These are phyloP conservation scores for Oxyteleia sp. DNA, from an alignment of 2,888 invertebrate genomes.

Conservation along the genomic window DNA sequence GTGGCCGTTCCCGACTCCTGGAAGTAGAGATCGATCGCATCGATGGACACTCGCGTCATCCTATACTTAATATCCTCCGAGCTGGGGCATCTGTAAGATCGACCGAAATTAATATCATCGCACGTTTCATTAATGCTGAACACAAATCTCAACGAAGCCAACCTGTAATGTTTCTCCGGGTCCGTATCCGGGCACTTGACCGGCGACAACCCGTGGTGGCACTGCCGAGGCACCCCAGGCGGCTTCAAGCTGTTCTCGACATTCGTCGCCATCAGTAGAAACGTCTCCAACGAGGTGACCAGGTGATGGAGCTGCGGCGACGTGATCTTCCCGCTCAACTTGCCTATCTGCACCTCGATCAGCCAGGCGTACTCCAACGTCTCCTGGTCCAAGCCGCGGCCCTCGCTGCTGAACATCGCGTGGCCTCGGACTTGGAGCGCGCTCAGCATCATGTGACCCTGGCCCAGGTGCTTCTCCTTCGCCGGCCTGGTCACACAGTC, in stretches of 20 bases:
- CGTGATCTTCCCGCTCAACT: slow-evolving; percentile 96
- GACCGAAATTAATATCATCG: no score
- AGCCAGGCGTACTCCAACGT: slow-evolving; percentile 99
- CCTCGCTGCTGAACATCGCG: slow-evolving; percentile 98
- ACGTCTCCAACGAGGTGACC: slow-evolving; percentile 95
- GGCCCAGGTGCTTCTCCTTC: slow-evolving; percentile 92
- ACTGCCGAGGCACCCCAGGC: slow-evolving; percentile 93
- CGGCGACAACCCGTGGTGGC: slow-evolving; percentile 93
- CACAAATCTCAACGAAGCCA: no score
- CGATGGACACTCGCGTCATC: slow-evolving; percentile 96
- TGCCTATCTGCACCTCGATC: slow-evolving; percentile 97
- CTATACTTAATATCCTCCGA: slow-evolving; percentile 93
- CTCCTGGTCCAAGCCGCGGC: slow-evolving; percentile 96
- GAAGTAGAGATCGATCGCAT: slow-evolving; percentile 96
- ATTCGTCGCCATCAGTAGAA: slow-evolving; percentile 94
- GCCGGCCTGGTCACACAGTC: slow-evolving; percentile 92
- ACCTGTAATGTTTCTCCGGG: slow-evolving; percentile 91
- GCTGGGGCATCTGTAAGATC: slow-evolving; percentile 82
- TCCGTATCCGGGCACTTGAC: slow-evolving; percentile 91
- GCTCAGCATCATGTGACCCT: slow-evolving; percentile 95
- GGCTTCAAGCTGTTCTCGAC: slow-evolving; percentile 96
- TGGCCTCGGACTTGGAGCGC: slow-evolving; percentile 94
- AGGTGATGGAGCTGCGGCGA: slow-evolving; percentile 96
- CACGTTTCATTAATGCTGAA: no score
- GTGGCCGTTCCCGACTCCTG: slow-evolving; percentile 96